Percentiles rank a stretch among this genome's conserved stretches.
These are phyloP conservation scores for Pseudorasbora parva DNA, from an alignment of 2,113 vertebrate genomes.

Conservation along the genomic window DNA sequence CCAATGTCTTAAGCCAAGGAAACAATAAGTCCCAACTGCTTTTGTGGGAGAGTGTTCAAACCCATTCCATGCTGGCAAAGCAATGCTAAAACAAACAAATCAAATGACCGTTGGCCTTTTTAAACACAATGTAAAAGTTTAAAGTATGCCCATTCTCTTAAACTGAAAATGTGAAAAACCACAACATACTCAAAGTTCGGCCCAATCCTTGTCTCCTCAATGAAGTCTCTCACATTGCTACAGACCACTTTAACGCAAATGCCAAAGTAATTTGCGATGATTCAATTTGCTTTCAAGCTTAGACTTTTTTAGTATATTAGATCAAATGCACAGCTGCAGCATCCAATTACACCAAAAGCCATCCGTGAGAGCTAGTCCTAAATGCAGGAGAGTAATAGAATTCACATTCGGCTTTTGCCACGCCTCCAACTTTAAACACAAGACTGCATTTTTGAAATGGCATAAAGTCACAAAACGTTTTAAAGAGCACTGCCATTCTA, in stretches of 20 bases:
- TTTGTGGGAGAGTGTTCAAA: constrained; percentile 21
- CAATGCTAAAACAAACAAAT: constrained; percentile 37
- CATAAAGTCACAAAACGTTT: not conserved
- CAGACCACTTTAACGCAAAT: not conserved
- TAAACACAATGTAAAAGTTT: not conserved
- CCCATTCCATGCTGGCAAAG: not conserved
- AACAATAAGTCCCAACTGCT: not conserved
- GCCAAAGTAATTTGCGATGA: not conserved
- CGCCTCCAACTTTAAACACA: constrained; percentile 6
- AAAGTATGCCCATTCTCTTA: not conserved
- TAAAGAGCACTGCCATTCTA: not conserved
- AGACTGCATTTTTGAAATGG: constrained; percentile 23
- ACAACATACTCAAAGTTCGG: not conserved
- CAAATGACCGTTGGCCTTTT: not conserved
- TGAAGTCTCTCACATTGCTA: not conserved
- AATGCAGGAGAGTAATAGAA: not conserved
- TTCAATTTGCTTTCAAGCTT: constrained; percentile 12
- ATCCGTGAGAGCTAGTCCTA: not conserved
- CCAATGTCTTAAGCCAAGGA: constrained; percentile 5
- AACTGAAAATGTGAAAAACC: not conserved
- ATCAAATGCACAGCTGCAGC: constrained; percentile 16
- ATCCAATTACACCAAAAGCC: constrained; percentile 11
- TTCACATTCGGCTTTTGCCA: not conserved
- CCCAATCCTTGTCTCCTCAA: not conserved
- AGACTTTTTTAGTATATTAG: not conserved